Base-by-base conservation (phyloP, 2,888 invertebrate genomes). In the Ptilodon capucinus region DNA sequence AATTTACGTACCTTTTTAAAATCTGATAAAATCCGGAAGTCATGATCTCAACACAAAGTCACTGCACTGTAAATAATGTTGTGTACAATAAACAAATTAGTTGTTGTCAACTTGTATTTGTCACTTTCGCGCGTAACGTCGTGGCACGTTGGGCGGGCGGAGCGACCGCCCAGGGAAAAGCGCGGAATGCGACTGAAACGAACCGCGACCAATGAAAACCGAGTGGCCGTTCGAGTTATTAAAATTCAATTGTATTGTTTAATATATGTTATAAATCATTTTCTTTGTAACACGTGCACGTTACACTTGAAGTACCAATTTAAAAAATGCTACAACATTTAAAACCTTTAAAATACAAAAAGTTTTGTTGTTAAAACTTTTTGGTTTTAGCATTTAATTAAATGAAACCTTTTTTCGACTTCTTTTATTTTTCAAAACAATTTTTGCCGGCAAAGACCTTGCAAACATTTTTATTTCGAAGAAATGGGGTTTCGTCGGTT, bases 131-230 rank as follows among this genome's bases (percentile, higher is more conserved):
- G 52, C 68, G 62, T 69, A 67, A 60, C 60, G 60, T 48, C 46
- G 51, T 47, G 41, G 34, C 48, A 52, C 53, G 52, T 40, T 48
- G 74, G 80, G 83, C 82, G 84, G 81, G 81, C 84, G 82, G 79
- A 48, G 66, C 84, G 71, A 64, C 79, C 79, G 71, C 77, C 78
- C 68, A 54, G 54, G 40, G 46, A 46, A 57, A 51, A 56, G 36
- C 59, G 53, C 69, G 48, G 60, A 60, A 60, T 56, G 59, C 71
- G 64, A 83, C 84, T 79, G 76, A 68, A 61, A 40, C 17, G 44
- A 42, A 44, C 54, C 36, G 46, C 42, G 52, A 60, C 38, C n/a
- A n/a, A 0, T 7, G n/a, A 19, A 7, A 13, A 38, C 19, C 18
- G 19, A 11, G 14, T 32, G 14, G 19, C n/a, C 13, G n/a, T 19